Conservation (phyloP, 2,113 vertebrate species). For the Nothoprocta pentlandii region DNA sequence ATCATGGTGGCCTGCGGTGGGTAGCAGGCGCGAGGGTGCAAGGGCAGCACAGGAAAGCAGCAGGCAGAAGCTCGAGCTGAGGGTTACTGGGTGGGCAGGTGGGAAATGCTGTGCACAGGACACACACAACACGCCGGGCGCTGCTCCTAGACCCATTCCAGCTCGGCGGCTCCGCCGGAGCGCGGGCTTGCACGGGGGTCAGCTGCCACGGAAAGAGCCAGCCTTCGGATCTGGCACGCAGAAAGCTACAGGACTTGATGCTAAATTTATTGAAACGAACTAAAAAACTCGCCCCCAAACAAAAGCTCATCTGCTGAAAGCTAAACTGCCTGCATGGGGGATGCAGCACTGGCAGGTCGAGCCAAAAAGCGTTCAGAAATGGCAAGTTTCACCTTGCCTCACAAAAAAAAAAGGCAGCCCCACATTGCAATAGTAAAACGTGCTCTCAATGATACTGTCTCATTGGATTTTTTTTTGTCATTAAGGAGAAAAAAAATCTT, state of each 20-base stretch:
- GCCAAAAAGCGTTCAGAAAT: neutral
- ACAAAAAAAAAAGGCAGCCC: neutral
- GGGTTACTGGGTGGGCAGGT: conserved; percentile 57
- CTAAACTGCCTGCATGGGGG: neutral
- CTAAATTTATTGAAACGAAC: neutral
- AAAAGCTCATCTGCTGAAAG: neutral
- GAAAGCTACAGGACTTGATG: neutral
- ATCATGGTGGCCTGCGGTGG: conserved; percentile 69
- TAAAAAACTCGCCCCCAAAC: neutral
- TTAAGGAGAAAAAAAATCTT: neutral
- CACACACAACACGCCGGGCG: conserved; percentile 77
- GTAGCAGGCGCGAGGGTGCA: conserved; percentile 68
- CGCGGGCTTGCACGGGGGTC: conserved; percentile 17
- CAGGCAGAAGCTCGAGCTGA: conserved; percentile 78
- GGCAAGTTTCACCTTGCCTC: neutral
- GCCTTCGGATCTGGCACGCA: neutral
- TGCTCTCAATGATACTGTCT: neutral
- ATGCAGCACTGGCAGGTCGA: neutral
- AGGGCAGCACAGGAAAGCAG: conserved; percentile 70
- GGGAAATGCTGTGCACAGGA: conserved; percentile 69
- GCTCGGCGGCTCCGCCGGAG: conserved; percentile 67
- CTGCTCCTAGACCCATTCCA: conserved; percentile 86
- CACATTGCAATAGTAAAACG: neutral
- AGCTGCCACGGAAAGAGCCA: neutral
- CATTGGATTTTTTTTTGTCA: neutral